Percentiles rank a stretch among this genome's conserved stretches.
These are phyloP conservation scores for Chymomyza procnemis DNA, from an alignment of 2,888 invertebrate species.

Conservation along the genomic window DNA sequence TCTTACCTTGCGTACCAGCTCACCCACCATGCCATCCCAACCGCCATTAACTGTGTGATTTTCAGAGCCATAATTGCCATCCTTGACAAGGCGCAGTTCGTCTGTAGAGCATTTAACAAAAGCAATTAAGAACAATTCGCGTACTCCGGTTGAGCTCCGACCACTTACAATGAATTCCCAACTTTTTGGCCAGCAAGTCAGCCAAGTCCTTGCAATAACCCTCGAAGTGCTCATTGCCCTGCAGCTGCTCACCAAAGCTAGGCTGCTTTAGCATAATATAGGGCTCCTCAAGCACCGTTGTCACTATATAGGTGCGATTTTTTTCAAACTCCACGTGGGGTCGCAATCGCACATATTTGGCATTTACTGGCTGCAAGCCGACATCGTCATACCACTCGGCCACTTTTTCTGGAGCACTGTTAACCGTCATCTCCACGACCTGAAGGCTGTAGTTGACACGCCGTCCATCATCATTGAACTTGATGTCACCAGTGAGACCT, in stretches of 20 bases:
- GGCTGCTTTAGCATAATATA: constrained; percentile 88
- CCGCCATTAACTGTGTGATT: constrained; percentile 86
- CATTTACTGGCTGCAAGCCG: constrained; percentile 86
- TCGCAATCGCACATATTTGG: constrained; percentile 86
- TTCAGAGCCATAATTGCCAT: constrained; percentile 90
- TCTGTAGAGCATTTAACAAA: constrained; percentile 80
- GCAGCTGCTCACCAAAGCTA: constrained; percentile 82
- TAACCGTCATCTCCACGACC: constrained; percentile 95
- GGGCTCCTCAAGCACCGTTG: constrained; percentile 91
- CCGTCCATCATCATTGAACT: constrained; percentile 93
- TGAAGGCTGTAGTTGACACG: constrained; percentile 93
- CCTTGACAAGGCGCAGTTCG: constrained; percentile 90
- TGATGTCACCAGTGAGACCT: constrained; percentile 93
- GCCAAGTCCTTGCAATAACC: constrained; percentile 96
- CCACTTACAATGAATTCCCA: constrained; percentile 90
- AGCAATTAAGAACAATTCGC: background rate
- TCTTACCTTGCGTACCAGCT: constrained; percentile 90
- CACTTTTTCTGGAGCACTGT: constrained; percentile 91
- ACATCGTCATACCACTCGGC: constrained; percentile 92
- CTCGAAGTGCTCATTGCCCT: constrained; percentile 88
- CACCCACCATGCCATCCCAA: constrained; percentile 94
- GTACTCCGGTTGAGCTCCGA: constrained; percentile 14
- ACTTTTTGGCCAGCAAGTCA: constrained; percentile 87
- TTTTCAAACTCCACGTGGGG: constrained; percentile 86
- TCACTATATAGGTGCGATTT: constrained; percentile 92